phyloP scores from a whole-genome alignment of 1,140 invertebrate genomes.

The Ditylenchus dipsaci region DNA sequence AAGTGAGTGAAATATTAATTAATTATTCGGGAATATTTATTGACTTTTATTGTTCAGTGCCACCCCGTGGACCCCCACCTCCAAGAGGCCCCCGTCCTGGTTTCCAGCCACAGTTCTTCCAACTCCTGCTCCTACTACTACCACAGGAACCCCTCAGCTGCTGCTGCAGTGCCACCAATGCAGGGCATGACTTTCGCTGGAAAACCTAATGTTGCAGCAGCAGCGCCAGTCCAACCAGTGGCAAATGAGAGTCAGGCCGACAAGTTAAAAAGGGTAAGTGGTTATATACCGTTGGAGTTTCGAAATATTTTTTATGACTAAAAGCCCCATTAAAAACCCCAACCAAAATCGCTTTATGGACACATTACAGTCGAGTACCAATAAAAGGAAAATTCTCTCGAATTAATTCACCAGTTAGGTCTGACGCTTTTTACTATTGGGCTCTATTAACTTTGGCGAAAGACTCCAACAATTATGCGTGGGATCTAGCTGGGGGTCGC shows the following conservation, averaged over 20 bases:
- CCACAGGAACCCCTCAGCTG: neutral
- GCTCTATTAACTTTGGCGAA: no score
- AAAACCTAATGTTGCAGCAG: neutral
- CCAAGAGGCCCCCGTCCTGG: conserved; percentile 55
- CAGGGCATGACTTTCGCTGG: conserved; percentile 16
- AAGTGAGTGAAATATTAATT: neutral
- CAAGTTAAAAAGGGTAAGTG: conserved; percentile 17
- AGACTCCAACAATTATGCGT: no score
- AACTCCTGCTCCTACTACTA: neutral
- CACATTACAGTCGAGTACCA: no score
- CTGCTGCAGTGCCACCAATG: conserved; percentile 5
- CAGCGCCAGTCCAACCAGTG: neutral
- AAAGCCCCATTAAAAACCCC: no score
- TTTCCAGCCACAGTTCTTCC: conserved; percentile 34
- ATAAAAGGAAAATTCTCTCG: no score
- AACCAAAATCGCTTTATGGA: no score
- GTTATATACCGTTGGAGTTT: no score
- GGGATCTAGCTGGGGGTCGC: no score
- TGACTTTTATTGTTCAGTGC: neutral
- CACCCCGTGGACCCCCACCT: conserved; percentile 1
- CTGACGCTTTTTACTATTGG: no score
- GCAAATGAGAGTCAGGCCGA: conserved; percentile 12
- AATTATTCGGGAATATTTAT: no score
- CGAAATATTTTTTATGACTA: no score
- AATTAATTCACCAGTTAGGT: no score